Percentiles rank a stretch among this genome's conserved stretches.
Conservation (phyloP, 2,113 vertebrate species). For the Muntiacus reevesi region DNA sequence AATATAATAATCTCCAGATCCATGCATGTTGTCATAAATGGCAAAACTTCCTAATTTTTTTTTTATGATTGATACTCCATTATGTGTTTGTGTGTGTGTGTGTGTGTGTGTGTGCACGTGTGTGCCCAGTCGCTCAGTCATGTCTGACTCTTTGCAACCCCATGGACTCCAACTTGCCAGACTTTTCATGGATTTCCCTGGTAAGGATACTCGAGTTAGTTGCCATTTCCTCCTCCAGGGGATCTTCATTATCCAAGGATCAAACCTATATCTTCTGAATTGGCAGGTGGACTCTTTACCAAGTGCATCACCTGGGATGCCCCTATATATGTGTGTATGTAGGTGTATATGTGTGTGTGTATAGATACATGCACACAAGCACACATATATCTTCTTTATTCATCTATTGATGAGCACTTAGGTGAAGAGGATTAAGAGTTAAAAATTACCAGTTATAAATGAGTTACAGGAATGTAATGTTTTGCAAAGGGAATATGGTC, state of each 20-base stretch:
- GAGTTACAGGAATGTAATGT: not conserved
- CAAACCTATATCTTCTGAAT: no score
- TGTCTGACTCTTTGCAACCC: no score
- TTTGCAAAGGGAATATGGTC: not conserved
- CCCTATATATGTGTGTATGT: not conserved
- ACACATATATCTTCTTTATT: not conserved
- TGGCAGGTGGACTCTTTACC: no score
- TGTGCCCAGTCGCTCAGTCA: no score
- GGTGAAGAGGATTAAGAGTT: not conserved
- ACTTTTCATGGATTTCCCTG: no score
- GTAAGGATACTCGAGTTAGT: no score
- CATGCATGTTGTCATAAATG: not conserved
- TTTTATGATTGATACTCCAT: not conserved
- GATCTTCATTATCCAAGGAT: no score
- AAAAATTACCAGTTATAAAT: not conserved
- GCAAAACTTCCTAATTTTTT: not conserved
- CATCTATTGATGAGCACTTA: not conserved
- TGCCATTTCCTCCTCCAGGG: no score
- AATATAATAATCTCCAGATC: not conserved
- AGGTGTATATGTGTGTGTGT: not conserved
- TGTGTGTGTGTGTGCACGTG: accelerated
- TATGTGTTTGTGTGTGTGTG: no score
- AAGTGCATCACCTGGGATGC: no score
- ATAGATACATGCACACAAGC: no score
- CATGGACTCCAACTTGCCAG: no score